A percentile compares a stretch with the other conserved stretches of the same genome.
Conservation (phyloP, 2,113 vertebrate genomes). For the Motacilla tschutschensis region DNA sequence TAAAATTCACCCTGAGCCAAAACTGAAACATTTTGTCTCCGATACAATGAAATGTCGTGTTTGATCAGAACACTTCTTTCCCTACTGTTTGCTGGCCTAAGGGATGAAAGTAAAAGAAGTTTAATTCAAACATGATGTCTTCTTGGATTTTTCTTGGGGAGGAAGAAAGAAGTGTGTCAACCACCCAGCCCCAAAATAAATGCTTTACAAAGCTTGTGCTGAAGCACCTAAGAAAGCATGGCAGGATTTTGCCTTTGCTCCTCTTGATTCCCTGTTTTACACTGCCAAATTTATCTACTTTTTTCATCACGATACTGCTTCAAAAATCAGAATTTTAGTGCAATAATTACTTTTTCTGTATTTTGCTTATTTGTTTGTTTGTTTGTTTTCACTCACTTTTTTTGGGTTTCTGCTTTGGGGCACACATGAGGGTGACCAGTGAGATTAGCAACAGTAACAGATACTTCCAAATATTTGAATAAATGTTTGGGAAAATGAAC, state of each 20-base stretch:
- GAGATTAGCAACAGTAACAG: neutral
- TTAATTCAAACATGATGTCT: neutral
- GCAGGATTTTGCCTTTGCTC: neutral
- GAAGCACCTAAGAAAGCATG: neutral
- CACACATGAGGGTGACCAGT: neutral
- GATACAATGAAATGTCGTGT: neutral
- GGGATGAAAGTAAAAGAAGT: neutral
- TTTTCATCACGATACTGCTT: neutral
- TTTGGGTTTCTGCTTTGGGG: neutral
- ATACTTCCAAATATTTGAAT: neutral
- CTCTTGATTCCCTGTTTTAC: neutral
- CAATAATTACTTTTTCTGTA: neutral
- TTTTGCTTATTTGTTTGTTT: neutral
- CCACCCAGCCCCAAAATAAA: neutral
- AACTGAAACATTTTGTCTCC: neutral
- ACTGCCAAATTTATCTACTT: neutral
- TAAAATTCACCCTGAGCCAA: neutral
- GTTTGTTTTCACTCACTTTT: neutral
- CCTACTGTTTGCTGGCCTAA: neutral
- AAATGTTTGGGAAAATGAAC: neutral
- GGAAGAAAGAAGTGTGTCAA: neutral
- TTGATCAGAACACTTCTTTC: neutral
- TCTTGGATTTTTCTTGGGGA: neutral
- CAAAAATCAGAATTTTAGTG: neutral
- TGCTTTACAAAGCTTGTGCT: neutral